These are phyloP conservation scores for Otus scops DNA, from an alignment of 2,797 vertebrate genomes.

Conservation along the genomic window DNA sequence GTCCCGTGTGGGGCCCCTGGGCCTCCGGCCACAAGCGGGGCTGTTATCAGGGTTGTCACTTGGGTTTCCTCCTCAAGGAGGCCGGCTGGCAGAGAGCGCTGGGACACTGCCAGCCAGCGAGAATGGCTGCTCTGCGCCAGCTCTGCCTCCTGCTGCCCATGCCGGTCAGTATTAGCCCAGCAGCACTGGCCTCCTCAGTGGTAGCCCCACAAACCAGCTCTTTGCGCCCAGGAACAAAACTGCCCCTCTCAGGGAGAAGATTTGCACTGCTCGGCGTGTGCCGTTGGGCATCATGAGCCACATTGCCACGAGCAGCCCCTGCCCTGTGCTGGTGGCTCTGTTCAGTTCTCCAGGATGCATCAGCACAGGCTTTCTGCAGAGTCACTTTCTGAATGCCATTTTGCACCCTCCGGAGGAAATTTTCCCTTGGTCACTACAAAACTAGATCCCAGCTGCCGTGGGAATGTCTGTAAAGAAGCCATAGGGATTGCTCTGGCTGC, in stretches of 20 bases:
- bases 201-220: background rate
- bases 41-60: slow-evolving; percentile 24
- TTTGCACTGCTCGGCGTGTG: fast-evolving
- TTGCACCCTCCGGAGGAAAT: fast-evolving
- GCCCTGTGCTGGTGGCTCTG: background rate
- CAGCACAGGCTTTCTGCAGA: background rate
- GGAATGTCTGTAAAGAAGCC: background rate
- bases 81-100: background rate
- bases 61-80: slow-evolving; percentile 14
- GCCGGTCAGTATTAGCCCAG: fast-evolving
- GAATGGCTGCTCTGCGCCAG: background rate
- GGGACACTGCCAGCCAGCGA: fast-evolving
- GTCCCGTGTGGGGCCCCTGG: background rate
- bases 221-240: background rate
- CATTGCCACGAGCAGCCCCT: fast-evolving
- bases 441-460: background rate
- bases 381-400: background rate
- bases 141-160: background rate
- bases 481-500: background rate
- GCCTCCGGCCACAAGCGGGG: background rate
- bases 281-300: fast-evolving
- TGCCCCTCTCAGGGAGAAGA: background rate
- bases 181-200: background rate
- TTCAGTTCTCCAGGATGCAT: background rate
- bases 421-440: background rate